Percentiles rank a stretch among this genome's conserved stretches.
Evolutionary conservation across 2,113 vertebrate genomes (phyloP).

Genomic region (Apistogramma diplotaenia): DNA sequence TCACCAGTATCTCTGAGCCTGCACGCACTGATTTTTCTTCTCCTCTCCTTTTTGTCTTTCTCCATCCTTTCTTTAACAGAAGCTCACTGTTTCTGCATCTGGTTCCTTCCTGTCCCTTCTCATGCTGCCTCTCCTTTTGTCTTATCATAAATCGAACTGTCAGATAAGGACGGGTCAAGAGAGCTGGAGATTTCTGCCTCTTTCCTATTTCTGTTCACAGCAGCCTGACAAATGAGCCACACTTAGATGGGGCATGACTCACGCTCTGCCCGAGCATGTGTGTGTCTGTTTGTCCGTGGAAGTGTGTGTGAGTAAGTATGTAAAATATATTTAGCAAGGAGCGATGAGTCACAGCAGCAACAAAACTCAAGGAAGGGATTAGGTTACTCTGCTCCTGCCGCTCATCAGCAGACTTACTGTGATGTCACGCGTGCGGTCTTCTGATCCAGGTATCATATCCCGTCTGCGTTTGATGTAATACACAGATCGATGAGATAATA

Average conservation of each 20-base stretch:
- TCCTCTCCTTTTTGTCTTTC: neutral
- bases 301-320: slow-evolving; percentile 53
- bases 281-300: slow-evolving; percentile 22
- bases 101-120: neutral
- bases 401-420: slow-evolving; percentile 37
- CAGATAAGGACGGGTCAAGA: neutral
- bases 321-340: slow-evolving; percentile 70
- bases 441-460: neutral
- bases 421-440: neutral
- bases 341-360: slow-evolving; percentile 67
- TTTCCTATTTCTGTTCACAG: slow-evolving; percentile 47
- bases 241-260: slow-evolving; percentile 63
- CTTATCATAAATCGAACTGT: neutral
- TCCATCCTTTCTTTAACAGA: neutral
- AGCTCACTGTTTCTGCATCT: neutral
- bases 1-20: neutral
- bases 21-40: neutral
- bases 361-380: slow-evolving; percentile 58
- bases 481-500: neutral
- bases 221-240: slow-evolving; percentile 64
- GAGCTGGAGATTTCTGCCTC: slow-evolving; percentile 9
- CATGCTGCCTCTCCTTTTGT: neutral
- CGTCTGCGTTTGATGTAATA: neutral
- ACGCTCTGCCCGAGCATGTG: slow-evolving; percentile 38
- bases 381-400: slow-evolving; percentile 55